Evolutionary conservation across 2,113 vertebrate genomes (phyloP).

Genomic region (Pelecanoides urinatrix): DNA sequence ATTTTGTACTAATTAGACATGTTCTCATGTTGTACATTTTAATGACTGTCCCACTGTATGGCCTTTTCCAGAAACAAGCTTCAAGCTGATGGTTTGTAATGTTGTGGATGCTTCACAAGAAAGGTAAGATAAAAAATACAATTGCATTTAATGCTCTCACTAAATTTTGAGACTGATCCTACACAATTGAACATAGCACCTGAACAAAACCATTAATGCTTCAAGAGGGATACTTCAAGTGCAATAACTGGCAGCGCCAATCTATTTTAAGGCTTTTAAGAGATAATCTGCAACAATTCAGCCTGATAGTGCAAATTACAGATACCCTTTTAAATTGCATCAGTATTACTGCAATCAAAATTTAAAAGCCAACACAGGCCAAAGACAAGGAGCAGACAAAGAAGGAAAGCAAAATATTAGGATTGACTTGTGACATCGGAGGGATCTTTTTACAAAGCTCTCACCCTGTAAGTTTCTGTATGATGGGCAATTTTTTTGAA

Average conservation of each 20-base stretch:
- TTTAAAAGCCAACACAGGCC: not conserved
- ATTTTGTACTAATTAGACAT: not conserved
- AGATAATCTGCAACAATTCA: not conserved
- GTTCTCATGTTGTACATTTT: not conserved
- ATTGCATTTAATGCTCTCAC: not conserved
- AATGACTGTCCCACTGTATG: not conserved
- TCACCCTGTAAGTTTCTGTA: not conserved
- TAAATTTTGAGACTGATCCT: not conserved
- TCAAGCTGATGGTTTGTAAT: not conserved
- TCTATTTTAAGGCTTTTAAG: slow-evolving; percentile 1
- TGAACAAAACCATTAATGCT: not conserved
- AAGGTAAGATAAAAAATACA: not conserved
- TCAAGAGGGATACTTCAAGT: not conserved
- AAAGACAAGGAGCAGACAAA: not conserved
- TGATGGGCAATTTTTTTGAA: not conserved
- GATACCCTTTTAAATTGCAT: not conserved
- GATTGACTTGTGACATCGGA: not conserved
- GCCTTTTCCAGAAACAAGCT: not conserved
- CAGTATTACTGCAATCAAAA: not conserved
- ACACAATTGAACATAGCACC: not conserved
- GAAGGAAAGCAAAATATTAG: not conserved
- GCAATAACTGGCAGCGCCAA: not conserved
- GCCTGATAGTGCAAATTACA: not conserved
- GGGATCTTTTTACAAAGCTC: not conserved
- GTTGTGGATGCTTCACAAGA: not conserved